A percentile compares a stretch with the other conserved stretches of the same genome.
phyloP scores from a whole-genome alignment of 2,113 vertebrate species.

The Salvator merianae region DNA sequence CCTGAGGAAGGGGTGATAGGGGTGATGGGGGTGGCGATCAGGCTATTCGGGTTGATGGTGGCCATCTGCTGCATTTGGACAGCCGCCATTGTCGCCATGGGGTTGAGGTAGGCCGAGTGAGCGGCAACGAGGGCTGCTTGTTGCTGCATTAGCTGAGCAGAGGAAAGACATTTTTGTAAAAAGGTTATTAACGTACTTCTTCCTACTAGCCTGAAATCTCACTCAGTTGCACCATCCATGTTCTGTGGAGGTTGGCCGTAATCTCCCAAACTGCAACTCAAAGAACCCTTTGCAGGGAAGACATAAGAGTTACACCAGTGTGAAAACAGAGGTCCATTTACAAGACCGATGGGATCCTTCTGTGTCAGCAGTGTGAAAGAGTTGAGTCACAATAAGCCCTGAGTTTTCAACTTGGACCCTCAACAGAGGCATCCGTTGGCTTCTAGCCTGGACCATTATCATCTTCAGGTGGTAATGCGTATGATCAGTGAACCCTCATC shows the following conservation, averaged over 20 bases:
- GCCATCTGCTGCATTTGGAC: conserved; percentile 96
- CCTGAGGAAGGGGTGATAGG: conserved; percentile 83
- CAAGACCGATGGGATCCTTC: background rate
- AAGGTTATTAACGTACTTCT: background rate
- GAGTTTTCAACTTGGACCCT: too few species aligned
- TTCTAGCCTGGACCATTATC: background rate
- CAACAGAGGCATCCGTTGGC: background rate
- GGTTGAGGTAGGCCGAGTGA: conserved; percentile 95
- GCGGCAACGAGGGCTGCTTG: conserved; percentile 90
- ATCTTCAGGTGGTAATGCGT: background rate
- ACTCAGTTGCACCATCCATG: background rate
- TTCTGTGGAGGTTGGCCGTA: fast-evolving
- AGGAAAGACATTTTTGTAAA: background rate
- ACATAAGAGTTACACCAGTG: background rate
- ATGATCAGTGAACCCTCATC: background rate
- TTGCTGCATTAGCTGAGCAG: conserved; percentile 91
- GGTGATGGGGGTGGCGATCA: conserved; percentile 89
- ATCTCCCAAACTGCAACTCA: background rate
- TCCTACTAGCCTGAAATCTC: background rate
- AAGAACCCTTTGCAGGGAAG: background rate
- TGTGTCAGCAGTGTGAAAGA: background rate
- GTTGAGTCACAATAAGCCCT: background rate
- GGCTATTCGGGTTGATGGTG: conserved; percentile 88
- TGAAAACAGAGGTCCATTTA: background rate
- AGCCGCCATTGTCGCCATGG: conserved; percentile 90